These are phyloP conservation scores for Danio albolineatus DNA, from an alignment of 2,797 vertebrate genomes.

Conservation along the genomic window DNA sequence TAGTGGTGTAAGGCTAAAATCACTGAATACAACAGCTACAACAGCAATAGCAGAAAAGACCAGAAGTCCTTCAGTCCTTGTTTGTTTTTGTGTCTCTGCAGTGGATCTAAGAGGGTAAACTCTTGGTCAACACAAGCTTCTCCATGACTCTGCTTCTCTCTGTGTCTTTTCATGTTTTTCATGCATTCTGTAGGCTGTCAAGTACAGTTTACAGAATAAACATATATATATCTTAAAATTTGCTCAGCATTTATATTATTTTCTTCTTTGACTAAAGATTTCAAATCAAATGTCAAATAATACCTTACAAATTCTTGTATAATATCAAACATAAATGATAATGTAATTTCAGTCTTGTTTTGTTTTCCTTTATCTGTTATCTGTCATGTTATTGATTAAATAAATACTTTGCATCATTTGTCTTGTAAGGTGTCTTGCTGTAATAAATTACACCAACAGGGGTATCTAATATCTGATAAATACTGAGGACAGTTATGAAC, in stretches of 20 bases:
- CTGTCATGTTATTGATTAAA: background rate
- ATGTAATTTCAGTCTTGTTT: background rate
- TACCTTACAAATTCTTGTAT: background rate
- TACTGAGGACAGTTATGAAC: background rate
- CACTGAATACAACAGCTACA: background rate
- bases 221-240: background rate
- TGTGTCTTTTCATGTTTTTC: background rate
- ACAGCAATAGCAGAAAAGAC: background rate
- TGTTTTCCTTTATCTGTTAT: background rate
- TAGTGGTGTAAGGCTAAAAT: background rate
- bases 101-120: background rate
- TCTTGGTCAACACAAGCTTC: background rate
- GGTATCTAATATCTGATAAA: background rate
- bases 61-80: background rate
- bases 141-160: background rate
- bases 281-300: constrained; percentile 2
- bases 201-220: background rate
- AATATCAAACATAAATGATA: background rate
- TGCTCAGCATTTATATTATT: background rate
- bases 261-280: background rate
- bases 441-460: constrained; percentile 12
- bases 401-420: constrained; percentile 10
- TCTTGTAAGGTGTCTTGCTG: background rate
- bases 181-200: background rate
- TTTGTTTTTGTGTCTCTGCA: constrained; percentile 11